Percentiles rank a stretch among this genome's conserved stretches.
These are phyloP conservation scores for Parotocinclus haroldoi DNA, from an alignment of 2,797 vertebrate species.

Conservation along the genomic window DNA sequence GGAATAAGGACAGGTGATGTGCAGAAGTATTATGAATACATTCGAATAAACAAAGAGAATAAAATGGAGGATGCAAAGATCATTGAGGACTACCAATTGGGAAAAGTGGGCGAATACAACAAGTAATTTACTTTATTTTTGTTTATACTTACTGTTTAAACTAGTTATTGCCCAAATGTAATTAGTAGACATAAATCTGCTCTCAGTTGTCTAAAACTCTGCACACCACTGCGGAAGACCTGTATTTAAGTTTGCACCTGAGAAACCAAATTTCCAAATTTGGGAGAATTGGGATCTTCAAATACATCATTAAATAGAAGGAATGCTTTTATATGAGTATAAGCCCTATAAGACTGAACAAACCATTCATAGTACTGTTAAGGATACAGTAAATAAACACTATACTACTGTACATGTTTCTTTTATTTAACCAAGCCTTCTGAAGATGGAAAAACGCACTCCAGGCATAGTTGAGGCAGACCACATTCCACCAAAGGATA, in stretches of 20 bases:
- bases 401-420: not conserved
- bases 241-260: too few species aligned
- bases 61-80: not conserved
- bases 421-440: not conserved
- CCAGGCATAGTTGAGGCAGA: not conserved
- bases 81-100: not conserved
- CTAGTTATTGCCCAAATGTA: not conserved
- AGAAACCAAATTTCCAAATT: too few species aligned
- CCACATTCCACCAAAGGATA: not conserved
- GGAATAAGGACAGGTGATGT: too few species aligned
- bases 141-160: not conserved
- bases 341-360: too few species aligned
- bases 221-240: too few species aligned
- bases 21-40: too few species aligned
- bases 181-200: not conserved
- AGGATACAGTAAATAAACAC: not conserved
- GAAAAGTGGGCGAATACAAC: not conserved
- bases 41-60: too few species aligned
- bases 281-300: too few species aligned
- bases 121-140: not conserved
- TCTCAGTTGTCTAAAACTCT: too few species aligned
- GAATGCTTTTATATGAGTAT: too few species aligned
- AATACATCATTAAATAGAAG: too few species aligned
- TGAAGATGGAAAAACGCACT: not conserved
- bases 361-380: too few species aligned